These are phyloP conservation scores for Oncorhynchus nerka DNA, from an alignment of 2,113 vertebrate species.

Conservation along the genomic window DNA sequence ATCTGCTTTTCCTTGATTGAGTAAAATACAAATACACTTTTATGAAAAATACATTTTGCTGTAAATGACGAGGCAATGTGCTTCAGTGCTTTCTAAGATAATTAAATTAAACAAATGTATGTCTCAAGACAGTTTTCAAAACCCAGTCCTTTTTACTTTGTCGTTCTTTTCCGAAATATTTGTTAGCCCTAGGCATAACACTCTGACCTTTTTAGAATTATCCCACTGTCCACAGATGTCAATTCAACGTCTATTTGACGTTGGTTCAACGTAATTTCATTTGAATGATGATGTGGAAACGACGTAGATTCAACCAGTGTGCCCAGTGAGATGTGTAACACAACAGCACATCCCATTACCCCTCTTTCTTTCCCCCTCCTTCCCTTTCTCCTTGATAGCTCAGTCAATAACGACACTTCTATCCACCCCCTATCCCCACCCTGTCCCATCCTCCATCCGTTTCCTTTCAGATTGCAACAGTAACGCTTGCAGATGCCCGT, in stretches of 20 bases:
- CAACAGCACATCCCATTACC: background rate
- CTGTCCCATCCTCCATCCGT: slow-evolving; percentile 5
- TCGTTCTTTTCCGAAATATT: background rate
- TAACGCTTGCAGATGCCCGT: slow-evolving; percentile 47
- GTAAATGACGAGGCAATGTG: too few species aligned
- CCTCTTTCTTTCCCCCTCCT: slow-evolving; percentile 16
- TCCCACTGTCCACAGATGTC: too few species aligned
- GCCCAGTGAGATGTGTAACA: too few species aligned
- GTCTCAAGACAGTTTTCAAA: background rate
- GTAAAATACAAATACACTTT: too few species aligned
- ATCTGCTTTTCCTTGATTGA: too few species aligned
- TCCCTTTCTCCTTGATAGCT: slow-evolving; percentile 22
- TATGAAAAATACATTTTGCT: too few species aligned
- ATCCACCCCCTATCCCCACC: background rate
- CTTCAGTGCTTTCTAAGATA: background rate
- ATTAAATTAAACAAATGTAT: background rate
- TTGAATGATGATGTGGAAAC: too few species aligned
- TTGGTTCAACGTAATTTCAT: too few species aligned
- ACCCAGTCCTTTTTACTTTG: background rate
- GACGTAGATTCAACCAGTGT: too few species aligned
- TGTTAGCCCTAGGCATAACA: background rate
- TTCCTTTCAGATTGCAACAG: slow-evolving; percentile 38
- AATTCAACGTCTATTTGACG: too few species aligned
- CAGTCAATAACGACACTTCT: background rate
- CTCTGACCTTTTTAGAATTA: background rate